Conservation (phyloP, 2,888 invertebrate genomes). For the Cryptophagus acutangulus region DNA sequence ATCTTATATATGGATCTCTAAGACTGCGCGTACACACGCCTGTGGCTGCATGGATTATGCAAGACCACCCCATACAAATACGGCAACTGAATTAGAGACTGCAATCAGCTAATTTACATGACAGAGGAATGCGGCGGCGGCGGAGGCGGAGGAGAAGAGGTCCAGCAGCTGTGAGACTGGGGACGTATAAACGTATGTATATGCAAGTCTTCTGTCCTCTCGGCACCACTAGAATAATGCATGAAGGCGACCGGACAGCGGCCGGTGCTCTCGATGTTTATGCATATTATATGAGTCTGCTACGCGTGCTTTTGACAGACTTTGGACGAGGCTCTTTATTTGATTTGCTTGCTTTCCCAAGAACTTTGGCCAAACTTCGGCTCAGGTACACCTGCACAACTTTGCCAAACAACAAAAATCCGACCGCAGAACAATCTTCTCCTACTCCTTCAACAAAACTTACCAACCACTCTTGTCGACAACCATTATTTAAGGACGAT, state of each 20-base stretch:
- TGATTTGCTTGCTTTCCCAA: constrained; percentile 28
- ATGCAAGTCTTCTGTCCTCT: no score
- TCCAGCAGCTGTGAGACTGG: no score
- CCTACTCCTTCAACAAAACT: no score
- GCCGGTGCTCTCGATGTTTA: constrained; percentile 32
- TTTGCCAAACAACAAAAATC: no score
- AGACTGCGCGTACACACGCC: constrained; percentile 28
- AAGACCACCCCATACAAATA: constrained; percentile 31
- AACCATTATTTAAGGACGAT: no score
- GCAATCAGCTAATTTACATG: constrained; percentile 37
- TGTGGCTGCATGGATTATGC: constrained; percentile 33
- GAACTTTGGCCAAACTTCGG: constrained; percentile 24
- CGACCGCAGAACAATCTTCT: no score
- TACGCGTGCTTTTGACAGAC: constrained; percentile 38
- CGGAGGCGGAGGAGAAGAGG: constrained; percentile 27
- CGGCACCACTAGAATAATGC: constrained; percentile 41
- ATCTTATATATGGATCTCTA: no score
- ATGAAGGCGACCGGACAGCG: constrained; percentile 41
- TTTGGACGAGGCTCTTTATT: constrained; percentile 29
- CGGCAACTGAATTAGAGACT: constrained; percentile 36
- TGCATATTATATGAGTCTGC: constrained; percentile 43
- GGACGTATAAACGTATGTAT: no score
- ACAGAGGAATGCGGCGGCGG: constrained; percentile 30
- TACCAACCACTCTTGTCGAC: no score
- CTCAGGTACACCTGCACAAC: constrained; percentile 10